Base-by-base conservation (phyloP, 2,888 invertebrate species). In the Yponomeuta sedellus region DNA sequence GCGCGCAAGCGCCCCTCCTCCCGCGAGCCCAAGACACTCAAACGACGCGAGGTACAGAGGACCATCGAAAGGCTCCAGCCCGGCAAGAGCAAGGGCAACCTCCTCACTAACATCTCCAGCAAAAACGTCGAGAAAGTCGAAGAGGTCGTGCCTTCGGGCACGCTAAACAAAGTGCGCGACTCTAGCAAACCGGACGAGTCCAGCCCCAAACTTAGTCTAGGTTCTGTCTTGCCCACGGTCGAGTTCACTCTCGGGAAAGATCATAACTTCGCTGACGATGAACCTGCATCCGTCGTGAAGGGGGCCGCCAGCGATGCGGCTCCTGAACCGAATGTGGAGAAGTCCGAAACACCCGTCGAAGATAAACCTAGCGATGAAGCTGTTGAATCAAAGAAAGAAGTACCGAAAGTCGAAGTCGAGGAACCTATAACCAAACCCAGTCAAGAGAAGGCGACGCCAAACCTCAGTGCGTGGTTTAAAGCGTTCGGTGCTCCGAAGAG, bases 381-480 rank as follows among this genome's bases (percentile, higher is more conserved):
- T 40, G 72, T 71, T 71, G 84, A 74, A 72, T 73, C 76, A 34
- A 74, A 73, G 69, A 87, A 86, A 72, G 88, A 86, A 72, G 86
- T 88, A 67, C 86, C 80, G 1, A 86, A 87, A 71, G 85, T 88
- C 25, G 86, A 91, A 79, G 86, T 87, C 34, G 88, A 90, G 68
- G 81, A 81, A 4, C 20, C 76, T 1, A 86, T 72, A 69, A 82
- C 69, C 1, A 88, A 88, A 73, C 88, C 84, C 25, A 92, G 92
- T 69, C 92, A 94, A 74, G 93, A 93, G 69, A 95, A 94, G 79
- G 95, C 95, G 20, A 96, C 96, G 52, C 97, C 97, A 0, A 97
- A 97, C 85, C 90, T 97, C 67, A 97, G 96, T 78, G 97, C 97
- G 39, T 97, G 97, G 97, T 96, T 97, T 70, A 97, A 97, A 84